phyloP scores from a whole-genome alignment of 1,140 invertebrate species.

The Ostrea edulis region DNA sequence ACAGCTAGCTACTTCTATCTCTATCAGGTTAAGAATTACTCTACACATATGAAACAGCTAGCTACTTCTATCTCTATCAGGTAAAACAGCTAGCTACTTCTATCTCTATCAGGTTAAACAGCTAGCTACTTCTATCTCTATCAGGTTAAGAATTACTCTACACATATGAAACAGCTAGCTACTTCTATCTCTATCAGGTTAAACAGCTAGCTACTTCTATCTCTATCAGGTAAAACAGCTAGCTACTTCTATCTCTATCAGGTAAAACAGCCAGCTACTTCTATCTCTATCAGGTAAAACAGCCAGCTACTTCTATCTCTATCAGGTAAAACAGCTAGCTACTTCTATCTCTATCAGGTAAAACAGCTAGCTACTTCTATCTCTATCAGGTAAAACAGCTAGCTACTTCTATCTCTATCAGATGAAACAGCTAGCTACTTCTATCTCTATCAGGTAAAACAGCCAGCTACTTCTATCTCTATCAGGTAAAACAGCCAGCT shows the following conservation, averaged over 20 bases:
- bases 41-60: slow-evolving; percentile 91
- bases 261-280: slow-evolving; percentile 84
- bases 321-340: slow-evolving; percentile 85
- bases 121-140: slow-evolving; percentile 34
- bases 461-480: slow-evolving; percentile 29
- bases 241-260: slow-evolving; percentile 39
- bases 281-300: slow-evolving; percentile 87
- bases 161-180: slow-evolving; percentile 89
- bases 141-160: no score
- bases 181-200: slow-evolving; percentile 83
- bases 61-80: slow-evolving; percentile 41
- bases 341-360: slow-evolving; percentile 83
- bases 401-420: slow-evolving; percentile 39
- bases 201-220: slow-evolving; percentile 78
- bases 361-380: slow-evolving; percentile 78
- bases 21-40: background rate
- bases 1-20: no score
- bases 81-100: slow-evolving; percentile 83
- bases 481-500: slow-evolving; percentile 85
- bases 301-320: slow-evolving; percentile 29
- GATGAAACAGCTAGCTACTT: slow-evolving; percentile 82
- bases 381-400: slow-evolving; percentile 87
- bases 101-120: slow-evolving; percentile 87
- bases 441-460: slow-evolving; percentile 87
- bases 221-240: slow-evolving; percentile 87